These are phyloP conservation scores for Icerya purchasi DNA, from an alignment of 2,888 invertebrate species.

Conservation along the genomic window DNA sequence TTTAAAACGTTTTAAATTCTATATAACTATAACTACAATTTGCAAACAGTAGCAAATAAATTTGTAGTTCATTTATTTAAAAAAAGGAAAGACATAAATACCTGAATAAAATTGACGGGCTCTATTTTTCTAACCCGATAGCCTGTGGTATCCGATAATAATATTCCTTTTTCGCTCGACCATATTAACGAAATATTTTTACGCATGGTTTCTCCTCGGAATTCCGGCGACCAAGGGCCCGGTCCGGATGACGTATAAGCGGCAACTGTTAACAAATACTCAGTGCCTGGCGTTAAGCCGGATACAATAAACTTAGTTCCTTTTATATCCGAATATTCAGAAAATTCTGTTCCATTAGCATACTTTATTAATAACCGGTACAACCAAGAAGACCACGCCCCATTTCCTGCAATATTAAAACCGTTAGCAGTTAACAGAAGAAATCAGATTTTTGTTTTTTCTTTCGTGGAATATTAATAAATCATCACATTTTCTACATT, in stretches of 20 bases:
- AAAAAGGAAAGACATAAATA: slow-evolving; percentile 8
- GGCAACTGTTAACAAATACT: slow-evolving; percentile 55
- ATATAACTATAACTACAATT: not conserved
- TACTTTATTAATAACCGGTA: slow-evolving; percentile 42
- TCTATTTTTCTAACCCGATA: slow-evolving; percentile 34
- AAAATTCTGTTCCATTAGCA: slow-evolving; percentile 31
- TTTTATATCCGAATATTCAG: slow-evolving; percentile 30
- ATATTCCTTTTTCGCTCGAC: slow-evolving; percentile 51
- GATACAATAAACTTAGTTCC: slow-evolving; percentile 41
- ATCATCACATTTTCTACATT: too few relatives aligned
- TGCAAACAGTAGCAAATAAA: too few relatives aligned
- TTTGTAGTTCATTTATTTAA: slow-evolving; percentile 1
- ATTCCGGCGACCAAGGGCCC: slow-evolving; percentile 60
- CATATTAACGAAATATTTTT: slow-evolving; percentile 35
- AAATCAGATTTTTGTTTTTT: too few relatives aligned
- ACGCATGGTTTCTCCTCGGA: slow-evolving; percentile 45
- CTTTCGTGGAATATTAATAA: too few relatives aligned
- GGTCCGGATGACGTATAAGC: slow-evolving; percentile 51
- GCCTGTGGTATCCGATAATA: slow-evolving; percentile 64
- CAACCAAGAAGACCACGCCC: slow-evolving; percentile 51
- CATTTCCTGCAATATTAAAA: too few relatives aligned
- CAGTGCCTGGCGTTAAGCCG: slow-evolving; percentile 47
- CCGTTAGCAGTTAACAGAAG: too few relatives aligned
- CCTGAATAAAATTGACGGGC: slow-evolving; percentile 10
- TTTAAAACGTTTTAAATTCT: not conserved